Evolutionary conservation across 1,140 invertebrate genomes (phyloP).

Genomic region (Choristoneura fumiferana): DNA sequence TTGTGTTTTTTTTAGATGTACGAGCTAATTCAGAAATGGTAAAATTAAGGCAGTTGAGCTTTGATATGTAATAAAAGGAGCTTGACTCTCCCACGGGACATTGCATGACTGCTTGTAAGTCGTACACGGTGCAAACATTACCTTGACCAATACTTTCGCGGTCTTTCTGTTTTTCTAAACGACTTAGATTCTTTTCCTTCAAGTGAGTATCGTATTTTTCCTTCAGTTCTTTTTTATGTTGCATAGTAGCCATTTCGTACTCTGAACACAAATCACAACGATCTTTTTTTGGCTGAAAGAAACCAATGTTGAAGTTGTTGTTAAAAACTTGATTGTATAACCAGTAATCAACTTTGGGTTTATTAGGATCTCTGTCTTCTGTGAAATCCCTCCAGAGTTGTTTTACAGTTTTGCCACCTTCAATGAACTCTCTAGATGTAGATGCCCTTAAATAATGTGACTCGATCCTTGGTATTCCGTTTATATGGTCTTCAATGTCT

Average conservation of each 20-base stretch:
- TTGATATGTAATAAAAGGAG: slow-evolving; percentile 61
- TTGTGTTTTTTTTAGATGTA: slow-evolving; percentile 33
- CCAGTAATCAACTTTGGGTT: slow-evolving; percentile 35
- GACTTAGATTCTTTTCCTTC: slow-evolving; percentile 34
- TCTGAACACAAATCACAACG: slow-evolving; percentile 53
- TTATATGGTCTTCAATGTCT: slow-evolving; percentile 36
- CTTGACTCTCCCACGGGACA: slow-evolving; percentile 44
- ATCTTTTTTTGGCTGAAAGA: slow-evolving; percentile 61
- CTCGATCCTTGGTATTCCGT: too few species aligned
- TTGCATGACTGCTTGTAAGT: slow-evolving; percentile 54
- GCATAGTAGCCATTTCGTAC: slow-evolving; percentile 36
- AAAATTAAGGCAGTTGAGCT: slow-evolving; percentile 69
- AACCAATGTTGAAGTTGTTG: slow-evolving; percentile 50
- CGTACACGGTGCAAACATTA: slow-evolving; percentile 43
- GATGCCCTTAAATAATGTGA: too few species aligned
- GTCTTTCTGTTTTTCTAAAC: slow-evolving; percentile 35
- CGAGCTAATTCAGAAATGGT: slow-evolving; percentile 33
- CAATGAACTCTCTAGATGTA: slow-evolving; percentile 46
- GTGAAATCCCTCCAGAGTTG: slow-evolving; percentile 48
- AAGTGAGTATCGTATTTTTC: slow-evolving; percentile 25
- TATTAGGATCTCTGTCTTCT: slow-evolving; percentile 29
- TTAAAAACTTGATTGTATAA: slow-evolving; percentile 49
- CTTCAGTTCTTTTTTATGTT: slow-evolving; percentile 29
- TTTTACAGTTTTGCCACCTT: slow-evolving; percentile 42
- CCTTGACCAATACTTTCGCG: slow-evolving; percentile 38